Evolutionary conservation across 2,113 vertebrate genomes (phyloP).

Genomic region (Indicator maculatus): DNA sequence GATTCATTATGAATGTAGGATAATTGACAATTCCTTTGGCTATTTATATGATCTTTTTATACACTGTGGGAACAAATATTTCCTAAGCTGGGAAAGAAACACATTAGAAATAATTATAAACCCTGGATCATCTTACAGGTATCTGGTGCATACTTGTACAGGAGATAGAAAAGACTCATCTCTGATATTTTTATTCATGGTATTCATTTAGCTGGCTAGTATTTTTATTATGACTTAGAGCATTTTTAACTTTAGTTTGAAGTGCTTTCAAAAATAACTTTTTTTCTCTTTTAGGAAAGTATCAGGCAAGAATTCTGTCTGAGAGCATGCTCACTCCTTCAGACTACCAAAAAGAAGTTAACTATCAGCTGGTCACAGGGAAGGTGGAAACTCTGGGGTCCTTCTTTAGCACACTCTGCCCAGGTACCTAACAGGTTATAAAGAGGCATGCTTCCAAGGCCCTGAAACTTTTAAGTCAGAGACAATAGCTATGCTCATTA

Average conservation of each 20-base stretch:
- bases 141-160: background rate
- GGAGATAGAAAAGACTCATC: background rate
- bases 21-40: background rate
- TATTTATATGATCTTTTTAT: background rate
- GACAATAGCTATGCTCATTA: background rate
- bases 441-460: background rate
- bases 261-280: background rate
- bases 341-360: constrained; percentile 90
- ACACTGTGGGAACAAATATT: background rate
- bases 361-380: constrained; percentile 87
- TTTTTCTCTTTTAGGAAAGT: constrained; percentile 83
- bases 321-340: constrained; percentile 89
- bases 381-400: constrained; percentile 86
- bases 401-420: constrained; percentile 88
- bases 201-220: background rate
- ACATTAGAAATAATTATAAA: background rate
- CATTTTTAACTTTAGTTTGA: background rate
- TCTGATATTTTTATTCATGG: background rate
- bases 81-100: background rate
- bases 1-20: background rate
- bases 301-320: constrained; percentile 90
- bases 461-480: background rate
- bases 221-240: background rate
- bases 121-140: background rate
- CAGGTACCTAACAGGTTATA: constrained; percentile 76